These are phyloP conservation scores for Erpobdella octoculata DNA, from an alignment of 2,888 invertebrate species.

Conservation along the genomic window DNA sequence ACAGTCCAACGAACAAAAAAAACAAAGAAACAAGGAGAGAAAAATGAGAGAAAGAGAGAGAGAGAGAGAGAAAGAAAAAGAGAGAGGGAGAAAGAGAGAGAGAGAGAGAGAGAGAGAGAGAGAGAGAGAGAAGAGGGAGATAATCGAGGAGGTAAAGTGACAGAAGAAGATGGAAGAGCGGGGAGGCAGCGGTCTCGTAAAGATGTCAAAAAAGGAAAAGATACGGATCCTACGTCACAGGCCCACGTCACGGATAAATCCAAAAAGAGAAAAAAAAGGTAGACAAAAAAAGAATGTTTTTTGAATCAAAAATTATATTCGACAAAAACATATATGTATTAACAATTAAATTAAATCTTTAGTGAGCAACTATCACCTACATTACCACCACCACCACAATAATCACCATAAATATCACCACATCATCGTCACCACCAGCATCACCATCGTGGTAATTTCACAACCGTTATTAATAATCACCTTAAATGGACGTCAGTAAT, in stretches of 20 bases:
- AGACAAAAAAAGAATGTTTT: not conserved
- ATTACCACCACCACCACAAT: too few relatives aligned
- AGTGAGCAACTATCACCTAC: too few relatives aligned
- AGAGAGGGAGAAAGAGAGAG: not conserved
- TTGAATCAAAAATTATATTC: too few relatives aligned
- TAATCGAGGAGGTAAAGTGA: not conserved
- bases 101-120: not conserved
- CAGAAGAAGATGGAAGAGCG: not conserved
- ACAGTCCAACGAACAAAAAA: not conserved
- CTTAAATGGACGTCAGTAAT: too few relatives aligned
- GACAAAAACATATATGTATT: too few relatives aligned
- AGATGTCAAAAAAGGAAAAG: too few relatives aligned
- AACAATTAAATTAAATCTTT: too few relatives aligned
- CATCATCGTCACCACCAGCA: not conserved
- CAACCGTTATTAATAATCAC: not conserved
- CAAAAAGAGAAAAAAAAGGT: not conserved
- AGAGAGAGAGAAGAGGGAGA: not conserved
- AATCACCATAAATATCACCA: too few relatives aligned
- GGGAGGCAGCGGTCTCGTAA: not conserved
- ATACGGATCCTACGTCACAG: too few relatives aligned
- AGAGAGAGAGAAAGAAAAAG: not conserved
- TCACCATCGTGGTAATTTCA: conserved; percentile 1
- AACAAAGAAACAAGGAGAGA: not conserved
- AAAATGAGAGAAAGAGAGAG: not conserved
- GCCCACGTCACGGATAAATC: too few relatives aligned